Evolutionary conservation across 64 coral and sea anemone species (phyloP).

Genomic region (Actinia tenebrosa): DNA sequence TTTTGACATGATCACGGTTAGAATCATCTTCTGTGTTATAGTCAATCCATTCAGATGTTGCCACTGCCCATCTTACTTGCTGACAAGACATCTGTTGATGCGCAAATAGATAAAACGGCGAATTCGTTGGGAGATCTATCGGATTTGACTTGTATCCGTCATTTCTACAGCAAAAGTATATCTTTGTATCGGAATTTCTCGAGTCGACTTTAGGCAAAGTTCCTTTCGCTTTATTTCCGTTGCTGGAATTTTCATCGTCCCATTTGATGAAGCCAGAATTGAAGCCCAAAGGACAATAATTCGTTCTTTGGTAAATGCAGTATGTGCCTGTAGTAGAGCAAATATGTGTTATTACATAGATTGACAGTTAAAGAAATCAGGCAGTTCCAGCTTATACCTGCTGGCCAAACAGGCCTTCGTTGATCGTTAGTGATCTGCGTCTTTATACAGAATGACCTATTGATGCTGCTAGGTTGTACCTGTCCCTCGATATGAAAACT

Average conservation of each 20-base stretch:
- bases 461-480: constrained; percentile 16
- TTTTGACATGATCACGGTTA: neutral
- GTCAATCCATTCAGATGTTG: constrained; percentile 20
- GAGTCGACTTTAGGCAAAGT: constrained; percentile 25
- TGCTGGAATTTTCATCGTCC: constrained; percentile 36
- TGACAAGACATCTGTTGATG: neutral
- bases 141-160: constrained; percentile 28
- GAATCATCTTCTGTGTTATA: constrained; percentile 5
- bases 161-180: constrained; percentile 51
- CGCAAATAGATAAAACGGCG: constrained; percentile 14
- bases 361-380: no score
- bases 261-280: constrained; percentile 26
- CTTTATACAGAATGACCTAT: constrained; percentile 59
- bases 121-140: neutral
- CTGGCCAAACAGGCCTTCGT: constrained; percentile 47
- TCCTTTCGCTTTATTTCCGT: constrained; percentile 5
- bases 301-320: constrained; percentile 43
- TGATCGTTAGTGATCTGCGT: neutral
- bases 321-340: constrained; percentile 42
- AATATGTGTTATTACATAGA: no score
- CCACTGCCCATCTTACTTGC: constrained; percentile 25
- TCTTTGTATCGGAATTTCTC: neutral
- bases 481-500: constrained; percentile 30
- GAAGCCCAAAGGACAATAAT: constrained; percentile 23
- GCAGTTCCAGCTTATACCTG: constrained; percentile 7